Evolutionary conservation across 2,888 invertebrate species (phyloP), one percentile per base, ranked within the genome.

Genomic region (Nipponacmea schrenckii): DNA sequence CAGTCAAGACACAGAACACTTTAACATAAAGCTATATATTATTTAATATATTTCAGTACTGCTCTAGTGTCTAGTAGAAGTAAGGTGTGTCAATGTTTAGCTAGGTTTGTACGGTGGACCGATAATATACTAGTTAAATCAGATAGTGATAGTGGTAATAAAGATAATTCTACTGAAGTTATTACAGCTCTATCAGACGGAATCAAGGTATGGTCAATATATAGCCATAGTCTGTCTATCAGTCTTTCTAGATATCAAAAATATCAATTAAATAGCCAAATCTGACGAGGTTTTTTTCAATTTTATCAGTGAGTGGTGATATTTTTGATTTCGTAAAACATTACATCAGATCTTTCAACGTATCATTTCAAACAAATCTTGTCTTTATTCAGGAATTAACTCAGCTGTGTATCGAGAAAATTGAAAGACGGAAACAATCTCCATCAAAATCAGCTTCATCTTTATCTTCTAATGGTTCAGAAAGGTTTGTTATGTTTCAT

Each of bases 41-140:
- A 70, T 64, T 26, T 62, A 31, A 20, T 64, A 27, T 68, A 64
- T 78, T 90, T 31, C 90, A 94, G 94, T 81, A 93, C 93, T 70
- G 91, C 92, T 64, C 90, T 95, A 80, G 92, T 92, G 84, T 94
- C 94, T 70, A 95, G 95, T 17, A 95, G 94, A 69, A 94, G 94
- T 88, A 94, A 94, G 85, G 93, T 97, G 72, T 96, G 96, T 86
- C 93, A 94, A 81, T 94, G 95, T 77, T 91, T 96, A 76, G 96
- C 95, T 4, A 93, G 94, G 90, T 91, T 97, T 80, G 94, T 97
- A 82, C 94, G 95, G 83, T 92, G 96, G 78, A 96, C 96, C 88
- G 97, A 97, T 89, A 95, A 96, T 89, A 94, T 95, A 68, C 91
- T 96, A 76, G 95, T 96, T 2, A 74, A 73, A 14, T 50, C 62